A percentile compares a stretch with the other conserved stretches of the same genome.
phyloP scores from a whole-genome alignment of 2,797 vertebrate species.

The Thaleichthys pacificus region DNA sequence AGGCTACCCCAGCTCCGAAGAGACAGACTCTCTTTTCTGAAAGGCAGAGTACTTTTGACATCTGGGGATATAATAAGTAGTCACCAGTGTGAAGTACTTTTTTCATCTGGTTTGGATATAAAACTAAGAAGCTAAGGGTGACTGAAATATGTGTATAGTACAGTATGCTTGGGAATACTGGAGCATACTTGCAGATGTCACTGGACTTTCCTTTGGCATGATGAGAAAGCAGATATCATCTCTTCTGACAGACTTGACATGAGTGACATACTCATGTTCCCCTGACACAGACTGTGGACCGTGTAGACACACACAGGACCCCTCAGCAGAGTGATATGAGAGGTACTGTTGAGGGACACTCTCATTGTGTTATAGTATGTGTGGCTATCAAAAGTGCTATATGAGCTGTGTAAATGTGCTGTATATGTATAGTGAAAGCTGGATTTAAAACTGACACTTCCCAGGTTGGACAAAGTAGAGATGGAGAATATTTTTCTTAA shows the following conservation, averaged over 20 bases:
- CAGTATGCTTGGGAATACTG: conserved; percentile 40
- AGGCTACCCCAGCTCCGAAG: conserved; percentile 28
- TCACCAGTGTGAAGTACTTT: not conserved
- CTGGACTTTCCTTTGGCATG: conserved; percentile 40
- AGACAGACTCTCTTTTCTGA: conserved; percentile 27
- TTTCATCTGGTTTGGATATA: conserved; percentile 37
- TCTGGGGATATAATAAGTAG: conserved; percentile 45
- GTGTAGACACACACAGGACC: not conserved
- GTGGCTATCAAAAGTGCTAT: too few species aligned
- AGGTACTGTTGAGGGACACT: not conserved
- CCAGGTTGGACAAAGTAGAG: too few species aligned
- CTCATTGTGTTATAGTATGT: too few species aligned
- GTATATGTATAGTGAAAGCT: too few species aligned
- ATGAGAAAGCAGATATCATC: conserved; percentile 42
- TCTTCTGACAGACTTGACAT: conserved; percentile 52
- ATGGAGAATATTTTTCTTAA: too few species aligned
- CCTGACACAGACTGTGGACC: conserved; percentile 4
- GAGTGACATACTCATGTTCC: conserved; percentile 34
- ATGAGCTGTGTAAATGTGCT: too few species aligned
- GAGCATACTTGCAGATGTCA: conserved; percentile 46
- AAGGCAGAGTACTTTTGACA: conserved; percentile 47
- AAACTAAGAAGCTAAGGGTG: conserved; percentile 41
- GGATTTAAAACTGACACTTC: too few species aligned
- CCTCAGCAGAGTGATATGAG: not conserved
- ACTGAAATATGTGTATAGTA: conserved; percentile 33